These are phyloP conservation scores for Pyrrhosoma nymphula DNA, from an alignment of 2,888 invertebrate genomes.

Conservation along the genomic window DNA sequence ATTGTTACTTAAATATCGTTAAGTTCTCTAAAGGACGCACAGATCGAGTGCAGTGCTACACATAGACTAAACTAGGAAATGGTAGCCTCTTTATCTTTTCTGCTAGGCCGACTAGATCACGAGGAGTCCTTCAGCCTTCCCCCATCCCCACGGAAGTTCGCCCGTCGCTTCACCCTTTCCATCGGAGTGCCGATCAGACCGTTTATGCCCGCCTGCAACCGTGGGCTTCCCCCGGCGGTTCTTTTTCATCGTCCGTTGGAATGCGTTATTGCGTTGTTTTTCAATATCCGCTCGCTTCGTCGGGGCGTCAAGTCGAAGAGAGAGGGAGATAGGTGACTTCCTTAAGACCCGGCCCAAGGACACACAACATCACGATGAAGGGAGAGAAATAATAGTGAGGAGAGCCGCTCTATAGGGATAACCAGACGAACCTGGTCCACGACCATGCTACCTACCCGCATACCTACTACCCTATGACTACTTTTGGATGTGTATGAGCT, in stretches of 20 bases:
- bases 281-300: conserved; percentile 20
- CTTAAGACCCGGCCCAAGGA: not conserved
- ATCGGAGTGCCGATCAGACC: not conserved
- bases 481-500: too few relatives aligned
- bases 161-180: not conserved
- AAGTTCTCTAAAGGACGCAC: too few relatives aligned
- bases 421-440: not conserved
- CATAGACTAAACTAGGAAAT: not conserved
- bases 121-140: conserved; percentile 16
- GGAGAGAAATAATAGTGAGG: not conserved
- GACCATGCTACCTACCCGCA: not conserved
- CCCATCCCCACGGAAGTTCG: not conserved
- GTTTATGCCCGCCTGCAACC: not conserved
- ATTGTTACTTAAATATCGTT: too few relatives aligned
- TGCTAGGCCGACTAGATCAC: not conserved
- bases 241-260: conserved; percentile 31
- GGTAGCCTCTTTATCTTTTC: not conserved
- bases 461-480: not conserved
- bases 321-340: not conserved
- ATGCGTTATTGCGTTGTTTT: conserved; percentile 39
- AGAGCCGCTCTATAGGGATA: not conserved
- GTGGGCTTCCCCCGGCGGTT: not conserved
- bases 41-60: not conserved
- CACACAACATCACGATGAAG: not conserved
- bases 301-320: not conserved